These are phyloP conservation scores for Mungos mungo DNA, from an alignment of 2,113 vertebrate species.

Conservation along the genomic window DNA sequence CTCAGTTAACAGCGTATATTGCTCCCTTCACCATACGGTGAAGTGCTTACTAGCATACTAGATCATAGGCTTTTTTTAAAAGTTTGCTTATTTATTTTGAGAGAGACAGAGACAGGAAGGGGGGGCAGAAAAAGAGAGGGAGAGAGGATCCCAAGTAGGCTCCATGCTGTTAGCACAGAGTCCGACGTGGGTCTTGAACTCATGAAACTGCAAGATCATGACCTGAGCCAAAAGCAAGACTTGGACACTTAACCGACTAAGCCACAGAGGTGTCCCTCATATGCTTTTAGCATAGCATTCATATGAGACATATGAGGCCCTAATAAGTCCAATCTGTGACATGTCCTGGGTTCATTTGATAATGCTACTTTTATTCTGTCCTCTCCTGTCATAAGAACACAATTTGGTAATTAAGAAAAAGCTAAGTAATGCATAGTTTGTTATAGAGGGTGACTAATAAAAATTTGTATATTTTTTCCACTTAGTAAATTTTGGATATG, in stretches of 20 bases:
- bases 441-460: background rate
- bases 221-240: no score
- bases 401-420: background rate
- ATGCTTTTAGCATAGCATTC: background rate
- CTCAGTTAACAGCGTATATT: rapidly evolving
- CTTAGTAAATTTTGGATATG: conserved; percentile 1
- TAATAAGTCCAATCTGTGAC: background rate
- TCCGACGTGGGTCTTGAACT: no score
- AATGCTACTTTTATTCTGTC: background rate
- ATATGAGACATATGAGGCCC: no score
- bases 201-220: no score
- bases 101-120: no score
- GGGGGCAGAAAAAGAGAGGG: no score
- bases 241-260: no score
- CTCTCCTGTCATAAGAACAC: background rate
- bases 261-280: background rate
- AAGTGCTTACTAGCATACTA: background rate
- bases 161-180: no score
- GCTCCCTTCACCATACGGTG: background rate
- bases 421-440: background rate
- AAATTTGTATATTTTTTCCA: background rate
- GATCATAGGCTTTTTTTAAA: background rate
- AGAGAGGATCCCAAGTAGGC: no score
- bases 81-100: no score
- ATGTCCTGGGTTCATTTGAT: background rate